Percentiles rank a stretch among this genome's conserved stretches.
These are phyloP conservation scores for Spheniscus mendiculus DNA, from an alignment of 2,113 vertebrate species.

Conservation along the genomic window DNA sequence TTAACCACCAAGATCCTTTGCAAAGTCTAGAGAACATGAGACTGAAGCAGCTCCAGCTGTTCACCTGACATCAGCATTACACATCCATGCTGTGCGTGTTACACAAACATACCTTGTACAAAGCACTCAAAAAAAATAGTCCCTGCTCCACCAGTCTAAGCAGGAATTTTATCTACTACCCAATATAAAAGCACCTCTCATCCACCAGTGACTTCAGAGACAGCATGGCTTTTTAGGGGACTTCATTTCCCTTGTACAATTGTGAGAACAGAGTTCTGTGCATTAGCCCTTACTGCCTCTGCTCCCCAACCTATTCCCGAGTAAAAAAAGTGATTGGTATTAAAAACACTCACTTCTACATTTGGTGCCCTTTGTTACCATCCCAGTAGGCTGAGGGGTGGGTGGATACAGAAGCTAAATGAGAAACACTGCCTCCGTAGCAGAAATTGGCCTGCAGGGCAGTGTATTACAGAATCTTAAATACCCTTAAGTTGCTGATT, in stretches of 20 bases:
- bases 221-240: fast-evolving
- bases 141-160: not conserved
- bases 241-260: not conserved
- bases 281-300: not conserved
- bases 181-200: not conserved
- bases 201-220: not conserved
- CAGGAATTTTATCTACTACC: not conserved
- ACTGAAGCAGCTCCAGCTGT: not conserved
- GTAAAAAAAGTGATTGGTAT: fast-evolving
- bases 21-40: not conserved
- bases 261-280: too few relatives aligned
- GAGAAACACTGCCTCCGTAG: not conserved
- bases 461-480: not conserved
- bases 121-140: not conserved
- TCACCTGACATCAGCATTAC: not conserved
- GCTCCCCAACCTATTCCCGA: not conserved
- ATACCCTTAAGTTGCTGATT: not conserved
- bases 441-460: not conserved
- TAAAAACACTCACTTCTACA: not conserved
- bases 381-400: not conserved
- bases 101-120: not conserved
- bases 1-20: not conserved
- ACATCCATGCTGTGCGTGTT: fast-evolving
- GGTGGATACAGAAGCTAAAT: not conserved
- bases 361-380: not conserved